Conservation (phyloP, 2,113 vertebrate genomes). For the Cottus gobio region DNA sequence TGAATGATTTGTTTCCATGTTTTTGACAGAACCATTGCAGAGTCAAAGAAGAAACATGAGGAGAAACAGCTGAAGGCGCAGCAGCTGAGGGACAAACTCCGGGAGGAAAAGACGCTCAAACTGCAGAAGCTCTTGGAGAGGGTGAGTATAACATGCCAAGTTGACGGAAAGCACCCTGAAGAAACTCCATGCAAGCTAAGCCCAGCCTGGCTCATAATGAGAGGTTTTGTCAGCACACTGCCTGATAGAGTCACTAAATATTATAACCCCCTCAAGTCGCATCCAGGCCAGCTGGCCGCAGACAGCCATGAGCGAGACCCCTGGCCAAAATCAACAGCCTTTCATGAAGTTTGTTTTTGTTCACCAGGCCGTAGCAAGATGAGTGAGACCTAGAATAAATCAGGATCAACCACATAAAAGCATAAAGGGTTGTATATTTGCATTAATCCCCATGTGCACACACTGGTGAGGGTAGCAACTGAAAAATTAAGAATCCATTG, state of each 20-base stretch:
- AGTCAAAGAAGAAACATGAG: conserved; percentile 99
- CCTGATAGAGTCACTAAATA: conserved; percentile 76
- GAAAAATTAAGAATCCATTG: conserved; percentile 34
- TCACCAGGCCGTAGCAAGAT: conserved; percentile 53
- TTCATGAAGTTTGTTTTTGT: conserved; percentile 78
- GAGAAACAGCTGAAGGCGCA: conserved; percentile 99
- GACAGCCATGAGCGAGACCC: conserved; percentile 65
- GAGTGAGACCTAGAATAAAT: conserved; percentile 68
- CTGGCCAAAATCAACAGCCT: conserved; percentile 75
- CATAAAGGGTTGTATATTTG: conserved; percentile 63
- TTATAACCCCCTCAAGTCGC: conserved; percentile 59
- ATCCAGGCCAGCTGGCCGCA: conserved; percentile 66
- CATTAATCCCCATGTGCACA: conserved; percentile 46
- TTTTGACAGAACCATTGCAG: conserved; percentile 94
- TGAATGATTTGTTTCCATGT: conserved; percentile 52
- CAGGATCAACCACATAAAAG: conserved; percentile 73
- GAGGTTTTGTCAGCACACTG: conserved; percentile 69
- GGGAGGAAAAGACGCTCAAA: conserved; percentile 97
- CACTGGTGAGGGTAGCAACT: conserved; percentile 27
- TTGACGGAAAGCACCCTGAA: conserved; percentile 53
- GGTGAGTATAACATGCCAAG: conserved; percentile 82
- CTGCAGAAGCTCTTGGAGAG: conserved; percentile 98
- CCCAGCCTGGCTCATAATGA: conserved; percentile 53
- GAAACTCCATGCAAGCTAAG: conserved; percentile 40
- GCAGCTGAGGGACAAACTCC: conserved; percentile 95